Base-by-base conservation (phyloP, 2,797 vertebrate species). In the Glossophaga mutica region DNA sequence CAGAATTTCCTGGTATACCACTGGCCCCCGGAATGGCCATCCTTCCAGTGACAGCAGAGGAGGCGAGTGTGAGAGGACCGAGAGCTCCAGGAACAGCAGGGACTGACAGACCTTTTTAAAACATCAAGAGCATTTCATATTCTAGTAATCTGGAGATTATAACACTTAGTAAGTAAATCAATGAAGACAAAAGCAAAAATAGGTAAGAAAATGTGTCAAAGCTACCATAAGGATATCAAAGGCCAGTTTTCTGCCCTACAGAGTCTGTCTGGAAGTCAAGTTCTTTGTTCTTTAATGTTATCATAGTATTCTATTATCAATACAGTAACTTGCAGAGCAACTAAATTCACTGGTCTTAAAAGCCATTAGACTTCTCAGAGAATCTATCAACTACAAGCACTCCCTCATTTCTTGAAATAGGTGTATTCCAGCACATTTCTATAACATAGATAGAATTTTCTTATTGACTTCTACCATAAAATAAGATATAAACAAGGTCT, bases 91-190 rank as follows among this genome's bases (percentile, higher is more conserved):
- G 98, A 97, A 98, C 96, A 96, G 97, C 32, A 62, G 98, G 98
- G 98, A 99, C 96, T 0, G 98, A 98, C 65, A 98, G 95, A 98
- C 98, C 98, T 99, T 96, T 73, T 94, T 88, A 97, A 95, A 96
- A 96, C 0, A 98, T 12, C 42, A 96, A 92, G 97, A 42, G 73
- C 19, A 95, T 85, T 95, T 95, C 24, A 95, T n/a, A 77, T 52
- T 94, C 55, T 70, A 85, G 59, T 97, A 90, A 94, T 79, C 37
- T 78, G 39, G 48, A 94, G 22, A 81, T 39, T 78, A 1, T n/a
- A 94, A 91, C 19, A 95, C 46, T 77, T 77, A 24, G 87, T 12
- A 57, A 86, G 29, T 34, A 95, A 90, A 73, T 48, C 79, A 84
- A 57, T 77, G 26, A 90, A 90, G 6, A 94, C 9, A 90, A 88